Conservation (phyloP, 2,113 vertebrate genomes). For the Grammomys surdaster region DNA sequence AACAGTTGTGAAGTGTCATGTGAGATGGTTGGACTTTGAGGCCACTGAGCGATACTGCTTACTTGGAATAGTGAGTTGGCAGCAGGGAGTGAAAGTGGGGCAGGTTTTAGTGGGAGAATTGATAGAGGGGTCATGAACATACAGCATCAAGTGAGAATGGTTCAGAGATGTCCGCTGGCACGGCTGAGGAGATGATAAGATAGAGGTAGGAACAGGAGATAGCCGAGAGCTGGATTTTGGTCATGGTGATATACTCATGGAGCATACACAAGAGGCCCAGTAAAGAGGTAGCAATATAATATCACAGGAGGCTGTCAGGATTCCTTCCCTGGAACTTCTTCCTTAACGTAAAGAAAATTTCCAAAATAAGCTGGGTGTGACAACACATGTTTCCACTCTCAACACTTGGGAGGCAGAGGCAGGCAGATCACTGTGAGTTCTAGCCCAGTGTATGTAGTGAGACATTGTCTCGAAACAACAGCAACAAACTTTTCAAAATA, state of each 20-base stretch:
- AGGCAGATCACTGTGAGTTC: not conserved
- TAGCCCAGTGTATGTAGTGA: not conserved
- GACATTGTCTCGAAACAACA: not conserved
- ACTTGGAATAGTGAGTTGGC: not conserved
- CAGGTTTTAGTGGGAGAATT: not conserved
- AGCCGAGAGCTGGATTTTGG: too few relatives aligned
- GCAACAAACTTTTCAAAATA: not conserved
- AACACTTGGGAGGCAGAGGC: not conserved
- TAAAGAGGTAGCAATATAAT: not conserved
- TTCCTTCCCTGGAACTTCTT: not conserved
- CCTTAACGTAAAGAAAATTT: not conserved
- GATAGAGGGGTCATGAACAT: not conserved
- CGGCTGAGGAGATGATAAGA: not conserved
- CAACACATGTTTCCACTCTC: not conserved
- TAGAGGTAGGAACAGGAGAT: accelerated
- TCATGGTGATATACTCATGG: accelerated
- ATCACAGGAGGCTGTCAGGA: not conserved
- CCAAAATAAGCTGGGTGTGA: not conserved
- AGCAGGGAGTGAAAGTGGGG: not conserved
- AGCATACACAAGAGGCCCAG: too few relatives aligned
- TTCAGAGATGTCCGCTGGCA: not conserved
- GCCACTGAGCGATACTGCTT: not conserved
- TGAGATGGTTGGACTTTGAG: too few relatives aligned
- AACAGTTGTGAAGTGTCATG: accelerated
- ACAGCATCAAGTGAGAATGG: too few relatives aligned